phyloP scores from a whole-genome alignment of 2,888 invertebrate genomes.

The Tipula helvola region DNA sequence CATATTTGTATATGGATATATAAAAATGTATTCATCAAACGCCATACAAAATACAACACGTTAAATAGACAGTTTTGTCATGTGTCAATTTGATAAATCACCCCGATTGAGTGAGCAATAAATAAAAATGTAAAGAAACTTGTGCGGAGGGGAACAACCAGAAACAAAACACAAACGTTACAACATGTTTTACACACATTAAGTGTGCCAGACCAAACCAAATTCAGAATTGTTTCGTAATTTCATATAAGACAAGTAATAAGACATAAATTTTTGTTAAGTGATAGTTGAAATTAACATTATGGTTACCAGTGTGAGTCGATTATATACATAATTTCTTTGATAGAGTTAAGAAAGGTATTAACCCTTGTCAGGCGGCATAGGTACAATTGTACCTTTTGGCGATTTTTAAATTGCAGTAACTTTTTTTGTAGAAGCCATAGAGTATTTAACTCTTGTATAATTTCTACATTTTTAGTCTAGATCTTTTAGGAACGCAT shows the following conservation, averaged over 20 bases:
- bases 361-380: too few species aligned
- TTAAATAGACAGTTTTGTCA: background rate
- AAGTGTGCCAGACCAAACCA: constrained; percentile 4
- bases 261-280: background rate
- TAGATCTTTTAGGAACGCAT: too few species aligned
- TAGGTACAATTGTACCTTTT: too few species aligned
- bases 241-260: background rate
- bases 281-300: background rate
- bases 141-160: background rate
- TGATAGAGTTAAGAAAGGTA: too few species aligned
- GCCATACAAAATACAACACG: background rate
- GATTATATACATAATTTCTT: background rate
- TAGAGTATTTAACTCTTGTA: too few species aligned
- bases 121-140: background rate
- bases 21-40: background rate
- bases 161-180: background rate
- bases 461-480: too few species aligned
- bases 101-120: background rate
- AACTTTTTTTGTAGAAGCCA: too few species aligned
- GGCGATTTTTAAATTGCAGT: too few species aligned
- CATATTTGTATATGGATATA: background rate
- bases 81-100: background rate
- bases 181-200: background rate
- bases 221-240: background rate
- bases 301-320: background rate